Evolutionary conservation across 2,888 invertebrate species (phyloP), one percentile per base, ranked within the genome.

Genomic region (Oscheius onirici): DNA sequence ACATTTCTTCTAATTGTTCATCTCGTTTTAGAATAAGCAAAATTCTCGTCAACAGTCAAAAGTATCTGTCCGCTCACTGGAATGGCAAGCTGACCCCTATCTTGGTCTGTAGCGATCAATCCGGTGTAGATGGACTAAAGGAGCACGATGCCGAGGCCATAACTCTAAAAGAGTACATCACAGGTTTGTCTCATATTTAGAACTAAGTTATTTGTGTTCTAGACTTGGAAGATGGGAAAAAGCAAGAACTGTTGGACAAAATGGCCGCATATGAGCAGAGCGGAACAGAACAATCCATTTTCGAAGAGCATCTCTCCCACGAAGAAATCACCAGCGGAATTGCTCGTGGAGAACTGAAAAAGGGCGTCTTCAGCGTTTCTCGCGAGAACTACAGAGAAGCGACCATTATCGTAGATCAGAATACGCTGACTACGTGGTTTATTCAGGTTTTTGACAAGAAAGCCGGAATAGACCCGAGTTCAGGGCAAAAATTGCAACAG

Each of bases 371-470:
- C 86, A 91, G 90, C 75, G 93, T 95, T 0, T 95, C 95, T 0
- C 91, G 94, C 65, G 95, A 96, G 85, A 99, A 97, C 89, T 97
- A 93, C 87, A 90, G 96, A 15, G 97, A 99, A 89, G 97, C 95
- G 11, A 92, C 91, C 74, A 94, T 90, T 80, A 94, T 91, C 88
- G 92, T 94, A 1, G 93, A 93, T 84, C 91, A 92, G 15, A 91
- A 91, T 87, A 91, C 91, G 87, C 67, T 75, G 10, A 81, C 77
- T 2, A 71, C 74, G 13, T 82, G 83, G 77, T 84, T 86, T 69
- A 76, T 86, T 24, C 72, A 75, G 40, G 71, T 71, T n/a, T n/a
- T n/a, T n/a, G n/a, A n/a, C n/a, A n/a, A n/a, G n/a, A n/a, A n/a
- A n/a, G n/a, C n/a, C n/a, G n/a, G n/a, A n/a, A n/a, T n/a, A n/a